These are phyloP conservation scores for Crioceris asparagi DNA, from an alignment of 2,888 invertebrate species.

Conservation along the genomic window DNA sequence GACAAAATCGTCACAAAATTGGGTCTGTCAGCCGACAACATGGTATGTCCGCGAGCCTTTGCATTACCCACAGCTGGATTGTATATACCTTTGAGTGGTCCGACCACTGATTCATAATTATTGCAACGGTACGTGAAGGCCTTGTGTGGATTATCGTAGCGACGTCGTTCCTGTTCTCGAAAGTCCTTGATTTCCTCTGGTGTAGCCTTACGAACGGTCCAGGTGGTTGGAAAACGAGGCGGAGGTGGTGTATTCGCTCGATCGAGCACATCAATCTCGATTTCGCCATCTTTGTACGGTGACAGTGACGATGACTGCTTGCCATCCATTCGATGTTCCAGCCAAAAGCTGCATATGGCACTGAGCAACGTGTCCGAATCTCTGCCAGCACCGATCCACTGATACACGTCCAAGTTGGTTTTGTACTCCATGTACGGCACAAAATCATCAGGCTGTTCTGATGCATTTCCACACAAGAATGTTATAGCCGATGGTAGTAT, in stretches of 20 bases:
- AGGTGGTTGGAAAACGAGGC: conserved; percentile 59
- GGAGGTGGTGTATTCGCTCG: conserved; percentile 42
- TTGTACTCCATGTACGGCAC: conserved; percentile 84
- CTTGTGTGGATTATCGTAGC: conserved; percentile 83
- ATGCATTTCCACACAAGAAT: conserved; percentile 73
- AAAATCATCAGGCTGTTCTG: conserved; percentile 75
- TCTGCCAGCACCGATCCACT: conserved; percentile 87
- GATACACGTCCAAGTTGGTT: conserved; percentile 58
- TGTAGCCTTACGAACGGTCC: conserved; percentile 74
- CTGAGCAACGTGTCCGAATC: conserved; percentile 73
- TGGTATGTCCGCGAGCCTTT: conserved; percentile 70
- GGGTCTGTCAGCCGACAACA: conserved; percentile 72
- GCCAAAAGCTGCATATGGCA: conserved; percentile 70
- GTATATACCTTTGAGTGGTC: conserved; percentile 57
- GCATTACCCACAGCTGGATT: conserved; percentile 48
- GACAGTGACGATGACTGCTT: conserved; percentile 19
- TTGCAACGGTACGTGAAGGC: conserved; percentile 77
- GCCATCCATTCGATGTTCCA: conserved; percentile 48
- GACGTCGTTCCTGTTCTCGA: conserved; percentile 65
- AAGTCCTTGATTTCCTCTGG: conserved; percentile 67
- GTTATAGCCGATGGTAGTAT: conserved; percentile 68
- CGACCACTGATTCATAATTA: conserved; percentile 74
- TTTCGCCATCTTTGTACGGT: conserved; percentile 33
- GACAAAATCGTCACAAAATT: conserved; percentile 85
- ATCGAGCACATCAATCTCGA: conserved; percentile 34